Evolutionary conservation across 2,888 invertebrate species (phyloP).

Genomic region (Apodemia duryi): DNA sequence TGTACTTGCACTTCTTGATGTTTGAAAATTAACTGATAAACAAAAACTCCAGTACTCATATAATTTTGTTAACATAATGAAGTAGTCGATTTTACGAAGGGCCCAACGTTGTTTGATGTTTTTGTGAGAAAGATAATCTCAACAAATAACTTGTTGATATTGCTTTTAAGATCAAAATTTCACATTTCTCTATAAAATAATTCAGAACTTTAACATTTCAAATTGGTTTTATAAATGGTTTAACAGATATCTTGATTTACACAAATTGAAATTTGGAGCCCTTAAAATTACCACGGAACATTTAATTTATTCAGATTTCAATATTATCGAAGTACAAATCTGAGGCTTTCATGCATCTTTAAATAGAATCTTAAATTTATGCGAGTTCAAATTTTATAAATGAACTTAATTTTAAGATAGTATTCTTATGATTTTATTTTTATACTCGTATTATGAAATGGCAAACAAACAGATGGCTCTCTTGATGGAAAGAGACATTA

Average conservation of each 20-base stretch:
- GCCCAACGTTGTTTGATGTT: neutral
- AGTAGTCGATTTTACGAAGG: neutral
- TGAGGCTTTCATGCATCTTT: neutral
- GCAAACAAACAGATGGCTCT: no score
- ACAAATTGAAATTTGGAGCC: neutral
- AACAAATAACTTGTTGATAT: neutral
- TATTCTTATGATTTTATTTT: no score
- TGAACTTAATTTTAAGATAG: no score
- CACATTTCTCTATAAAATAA: neutral
- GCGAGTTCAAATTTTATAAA: no score
- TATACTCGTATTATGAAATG: no score
- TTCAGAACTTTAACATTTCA: neutral
- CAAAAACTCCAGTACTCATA: no score
- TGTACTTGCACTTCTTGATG: no score
- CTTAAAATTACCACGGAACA: neutral
- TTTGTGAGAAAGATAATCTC: neutral
- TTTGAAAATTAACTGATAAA: no score
- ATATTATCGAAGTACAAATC: neutral
- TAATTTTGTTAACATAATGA: no score
- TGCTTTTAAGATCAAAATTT: neutral
- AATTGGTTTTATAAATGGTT: neutral
- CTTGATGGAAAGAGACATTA: no score
- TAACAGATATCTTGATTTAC: neutral
- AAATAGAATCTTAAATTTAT: no score
- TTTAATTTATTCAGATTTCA: neutral